Conservation (phyloP, 2,888 invertebrate species). For the Hirtodrosophila confusa region DNA sequence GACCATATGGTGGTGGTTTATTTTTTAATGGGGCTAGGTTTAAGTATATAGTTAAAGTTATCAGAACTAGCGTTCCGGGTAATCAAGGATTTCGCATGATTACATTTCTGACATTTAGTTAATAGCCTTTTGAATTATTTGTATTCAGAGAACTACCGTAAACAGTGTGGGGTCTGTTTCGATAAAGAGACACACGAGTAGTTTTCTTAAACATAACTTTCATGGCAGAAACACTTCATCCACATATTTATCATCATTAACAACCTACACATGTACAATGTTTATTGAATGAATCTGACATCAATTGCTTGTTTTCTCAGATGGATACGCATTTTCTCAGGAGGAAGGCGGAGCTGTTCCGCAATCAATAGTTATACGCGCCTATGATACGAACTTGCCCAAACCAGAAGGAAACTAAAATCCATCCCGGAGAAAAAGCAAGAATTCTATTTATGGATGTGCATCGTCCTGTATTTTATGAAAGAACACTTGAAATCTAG, state of each 20-base stretch:
- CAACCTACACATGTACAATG: neutral
- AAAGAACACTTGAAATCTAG: conserved; percentile 24
- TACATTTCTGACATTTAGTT: conserved; percentile 29
- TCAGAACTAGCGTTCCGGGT: conserved; percentile 30
- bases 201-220: neutral
- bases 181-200: neutral
- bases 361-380: conserved; percentile 97
- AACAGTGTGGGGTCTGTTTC: too few relatives aligned
- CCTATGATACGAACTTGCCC: conserved; percentile 96
- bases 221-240: conserved; percentile 30
- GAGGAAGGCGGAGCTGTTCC: conserved; percentile 98
- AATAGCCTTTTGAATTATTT: conserved; percentile 24
- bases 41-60: conserved; percentile 19
- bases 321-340: conserved; percentile 99
- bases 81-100: conserved; percentile 40
- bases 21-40: conserved; percentile 43
- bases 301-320: conserved; percentile 84
- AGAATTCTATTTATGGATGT: conserved; percentile 42
- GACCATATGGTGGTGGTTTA: conserved; percentile 27
- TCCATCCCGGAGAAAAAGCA: conserved; percentile 1
- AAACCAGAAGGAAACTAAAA: conserved; percentile 88
- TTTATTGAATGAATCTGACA: conserved; percentile 11
- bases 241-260: conserved; percentile 5
- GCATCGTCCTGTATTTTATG: conserved; percentile 14
- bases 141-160: neutral